phyloP scores from a whole-genome alignment of 2,888 invertebrate species.

The Cyclophora albipunctata region DNA sequence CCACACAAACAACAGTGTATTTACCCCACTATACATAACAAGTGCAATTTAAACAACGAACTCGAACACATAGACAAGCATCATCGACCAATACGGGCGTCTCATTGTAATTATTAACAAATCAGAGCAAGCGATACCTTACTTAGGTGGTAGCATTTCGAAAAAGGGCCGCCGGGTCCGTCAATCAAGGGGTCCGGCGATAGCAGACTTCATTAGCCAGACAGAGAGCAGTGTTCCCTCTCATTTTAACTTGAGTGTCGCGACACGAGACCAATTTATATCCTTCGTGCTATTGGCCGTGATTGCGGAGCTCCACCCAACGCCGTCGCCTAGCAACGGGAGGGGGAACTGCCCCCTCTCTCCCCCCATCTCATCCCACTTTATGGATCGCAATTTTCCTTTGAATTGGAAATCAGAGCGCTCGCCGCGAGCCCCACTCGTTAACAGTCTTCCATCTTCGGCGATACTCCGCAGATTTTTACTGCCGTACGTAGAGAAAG shows the following conservation, averaged over 20 bases:
- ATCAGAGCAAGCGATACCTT: conserved; percentile 62
- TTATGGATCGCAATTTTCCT: conserved; percentile 76
- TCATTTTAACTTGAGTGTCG: conserved; percentile 58
- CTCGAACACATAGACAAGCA: neutral
- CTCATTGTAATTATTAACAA: conserved; percentile 47
- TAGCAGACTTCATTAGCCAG: conserved; percentile 69
- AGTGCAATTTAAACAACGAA: too few species aligned
- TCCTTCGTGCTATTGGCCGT: conserved; percentile 76
- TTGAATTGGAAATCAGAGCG: conserved; percentile 77
- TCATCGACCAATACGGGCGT: conserved; percentile 31
- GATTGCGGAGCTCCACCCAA: conserved; percentile 78
- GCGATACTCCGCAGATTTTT: conserved; percentile 68
- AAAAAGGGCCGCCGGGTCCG: conserved; percentile 62
- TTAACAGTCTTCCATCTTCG: conserved; percentile 65
- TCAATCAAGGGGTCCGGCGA: conserved; percentile 66
- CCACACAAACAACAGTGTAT: too few species aligned
- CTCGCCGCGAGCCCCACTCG: conserved; percentile 60
- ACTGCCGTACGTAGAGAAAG: conserved; percentile 49
- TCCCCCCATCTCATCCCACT: conserved; percentile 45
- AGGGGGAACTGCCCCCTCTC: conserved; percentile 49
- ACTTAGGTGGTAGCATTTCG: conserved; percentile 49
- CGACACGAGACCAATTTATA: conserved; percentile 74
- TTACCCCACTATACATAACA: too few species aligned
- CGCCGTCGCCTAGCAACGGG: conserved; percentile 77
- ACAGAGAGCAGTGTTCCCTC: conserved; percentile 42